Conservation (phyloP, 2,113 vertebrate genomes). For the Eubucco bourcierii region DNA sequence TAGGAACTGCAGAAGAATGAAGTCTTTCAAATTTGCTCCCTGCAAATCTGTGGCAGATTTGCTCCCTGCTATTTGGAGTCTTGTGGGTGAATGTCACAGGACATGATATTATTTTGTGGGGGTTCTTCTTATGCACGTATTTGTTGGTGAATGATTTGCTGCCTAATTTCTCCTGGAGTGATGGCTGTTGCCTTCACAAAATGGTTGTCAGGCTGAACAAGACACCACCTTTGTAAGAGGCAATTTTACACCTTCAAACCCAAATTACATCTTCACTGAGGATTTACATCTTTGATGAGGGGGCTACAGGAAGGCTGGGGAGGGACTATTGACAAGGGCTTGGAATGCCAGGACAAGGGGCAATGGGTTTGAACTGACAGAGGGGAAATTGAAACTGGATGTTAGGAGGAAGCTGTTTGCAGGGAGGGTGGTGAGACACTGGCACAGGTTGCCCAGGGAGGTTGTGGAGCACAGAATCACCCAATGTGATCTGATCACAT, state of each 20-base stretch:
- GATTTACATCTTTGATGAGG: background rate
- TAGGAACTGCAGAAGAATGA: background rate
- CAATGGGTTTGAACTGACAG: too few species aligned
- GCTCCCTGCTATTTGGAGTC: background rate
- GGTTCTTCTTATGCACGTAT: accelerated
- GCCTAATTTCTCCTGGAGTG: background rate
- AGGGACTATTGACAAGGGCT: too few species aligned
- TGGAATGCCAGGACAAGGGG: too few species aligned
- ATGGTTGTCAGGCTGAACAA: background rate
- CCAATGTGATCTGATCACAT: too few species aligned
- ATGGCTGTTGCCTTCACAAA: background rate
- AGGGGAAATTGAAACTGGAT: too few species aligned
- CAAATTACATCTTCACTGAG: background rate
- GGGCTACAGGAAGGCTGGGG: too few species aligned
- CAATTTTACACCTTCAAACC: background rate
- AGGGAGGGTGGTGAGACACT: too few species aligned
- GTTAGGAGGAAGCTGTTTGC: too few species aligned
- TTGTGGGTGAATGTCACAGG: background rate
- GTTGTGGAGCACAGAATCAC: too few species aligned
- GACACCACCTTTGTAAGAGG: background rate
- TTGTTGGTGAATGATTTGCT: background rate
- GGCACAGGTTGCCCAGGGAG: too few species aligned
- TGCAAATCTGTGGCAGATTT: background rate
- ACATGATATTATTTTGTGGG: background rate
- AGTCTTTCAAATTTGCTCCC: background rate